Conservation (phyloP, 92 coral and sea anemone genomes). For the Blastomussa wellsi region DNA sequence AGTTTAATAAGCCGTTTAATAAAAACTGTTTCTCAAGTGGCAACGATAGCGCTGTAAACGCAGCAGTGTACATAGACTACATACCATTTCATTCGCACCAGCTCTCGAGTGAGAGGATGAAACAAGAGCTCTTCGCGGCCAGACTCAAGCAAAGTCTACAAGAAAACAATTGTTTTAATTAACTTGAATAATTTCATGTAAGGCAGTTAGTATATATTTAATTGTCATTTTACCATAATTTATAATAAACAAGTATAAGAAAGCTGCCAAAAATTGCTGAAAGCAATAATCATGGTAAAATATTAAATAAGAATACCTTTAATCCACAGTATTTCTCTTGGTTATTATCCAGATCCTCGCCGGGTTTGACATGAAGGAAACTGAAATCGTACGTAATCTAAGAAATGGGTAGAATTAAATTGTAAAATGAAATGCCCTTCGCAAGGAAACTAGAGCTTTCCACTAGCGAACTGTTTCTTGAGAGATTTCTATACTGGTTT, state of each 20-base stretch:
- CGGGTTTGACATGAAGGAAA: constrained; percentile 64
- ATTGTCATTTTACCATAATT: too few relatives aligned
- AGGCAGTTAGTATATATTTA: too few relatives aligned
- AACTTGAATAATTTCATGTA: neutral
- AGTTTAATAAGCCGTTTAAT: too few relatives aligned
- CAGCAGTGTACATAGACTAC: constrained; percentile 27
- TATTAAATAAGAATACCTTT: constrained; percentile 51
- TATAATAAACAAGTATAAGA: too few relatives aligned
- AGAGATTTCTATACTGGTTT: neutral
- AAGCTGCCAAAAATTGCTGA: too few relatives aligned
- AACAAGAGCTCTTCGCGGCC: constrained; percentile 75
- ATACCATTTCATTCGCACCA: constrained; percentile 77
- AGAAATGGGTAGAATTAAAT: neutral
- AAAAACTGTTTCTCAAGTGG: too few relatives aligned
- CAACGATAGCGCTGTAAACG: too few relatives aligned
- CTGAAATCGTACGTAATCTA: constrained; percentile 74
- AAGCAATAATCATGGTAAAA: too few relatives aligned
- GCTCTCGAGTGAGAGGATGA: constrained; percentile 79
- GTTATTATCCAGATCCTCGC: constrained; percentile 46
- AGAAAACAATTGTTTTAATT: neutral
- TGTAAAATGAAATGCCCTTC: too few relatives aligned
- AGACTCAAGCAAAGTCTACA: constrained; percentile 65
- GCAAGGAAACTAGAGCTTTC: too few relatives aligned
- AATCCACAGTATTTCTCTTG: constrained; percentile 65
- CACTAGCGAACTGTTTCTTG: too few relatives aligned